Conservation (phyloP, 2,888 invertebrate genomes). For the Stenoptilia bipunctidactyla region DNA sequence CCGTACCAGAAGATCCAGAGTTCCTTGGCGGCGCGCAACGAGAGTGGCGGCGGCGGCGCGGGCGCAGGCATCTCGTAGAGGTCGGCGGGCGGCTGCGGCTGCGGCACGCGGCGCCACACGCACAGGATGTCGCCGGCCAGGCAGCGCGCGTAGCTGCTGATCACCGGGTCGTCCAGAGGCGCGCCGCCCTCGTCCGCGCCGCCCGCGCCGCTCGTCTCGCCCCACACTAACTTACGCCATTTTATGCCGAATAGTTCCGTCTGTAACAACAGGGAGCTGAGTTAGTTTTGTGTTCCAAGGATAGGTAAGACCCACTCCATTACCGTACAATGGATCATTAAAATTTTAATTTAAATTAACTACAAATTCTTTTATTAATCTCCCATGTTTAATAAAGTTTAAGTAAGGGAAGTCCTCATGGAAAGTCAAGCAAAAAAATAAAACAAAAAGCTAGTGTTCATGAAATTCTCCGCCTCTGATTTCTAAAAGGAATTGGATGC, state of each 20-base stretch:
- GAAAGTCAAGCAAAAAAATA: no score
- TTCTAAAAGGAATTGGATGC: no score
- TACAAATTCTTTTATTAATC: no score
- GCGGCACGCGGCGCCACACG: constrained; percentile 94
- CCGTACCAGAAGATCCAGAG: constrained; percentile 99
- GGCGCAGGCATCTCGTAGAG: constrained; percentile 65
- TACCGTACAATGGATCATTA: no score
- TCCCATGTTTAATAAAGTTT: no score
- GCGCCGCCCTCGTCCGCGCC: constrained; percentile 62
- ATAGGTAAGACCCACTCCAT: no score
- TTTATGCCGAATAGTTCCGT: constrained; percentile 99
- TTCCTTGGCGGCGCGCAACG: constrained; percentile 92
- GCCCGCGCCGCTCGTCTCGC: constrained; percentile 72
- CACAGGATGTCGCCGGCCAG: constrained; percentile 95
- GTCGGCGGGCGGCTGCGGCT: constrained; percentile 54
- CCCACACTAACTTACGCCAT: constrained; percentile 96
- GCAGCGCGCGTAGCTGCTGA: constrained; percentile 91
- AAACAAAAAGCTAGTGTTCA: no score
- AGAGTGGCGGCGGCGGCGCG: constrained; percentile 79
- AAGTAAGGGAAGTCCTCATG: no score
- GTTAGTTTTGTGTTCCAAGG: no score
- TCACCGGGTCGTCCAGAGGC: constrained; percentile 90
- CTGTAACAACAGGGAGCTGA: constrained; percentile 70
- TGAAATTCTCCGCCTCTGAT: no score
- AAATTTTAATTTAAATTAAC: no score